phyloP scores from a whole-genome alignment of 1,140 invertebrate genomes.

The Araneus ventricosus region DNA sequence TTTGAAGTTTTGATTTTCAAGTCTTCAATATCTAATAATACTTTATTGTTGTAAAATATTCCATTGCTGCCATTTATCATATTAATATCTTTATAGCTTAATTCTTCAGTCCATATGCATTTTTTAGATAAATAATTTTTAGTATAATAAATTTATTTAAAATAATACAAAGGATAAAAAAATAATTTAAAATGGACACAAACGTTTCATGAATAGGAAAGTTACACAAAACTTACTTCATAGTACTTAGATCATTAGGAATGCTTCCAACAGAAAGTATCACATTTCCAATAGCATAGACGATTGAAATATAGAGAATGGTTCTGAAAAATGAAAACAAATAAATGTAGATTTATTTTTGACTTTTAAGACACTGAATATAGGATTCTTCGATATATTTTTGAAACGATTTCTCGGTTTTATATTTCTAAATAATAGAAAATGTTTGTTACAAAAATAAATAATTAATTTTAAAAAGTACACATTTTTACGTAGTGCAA shows the following conservation, averaged over 20 bases:
- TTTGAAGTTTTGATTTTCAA: background rate
- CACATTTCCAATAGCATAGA: constrained; percentile 92
- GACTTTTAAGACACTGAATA: background rate
- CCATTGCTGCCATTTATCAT: background rate
- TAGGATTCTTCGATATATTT: no score
- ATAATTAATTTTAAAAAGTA: no score
- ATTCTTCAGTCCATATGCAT: background rate
- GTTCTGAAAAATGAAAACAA: constrained; percentile 80
- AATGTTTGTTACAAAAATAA: no score
- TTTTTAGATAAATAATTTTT: background rate
- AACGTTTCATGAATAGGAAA: no score
- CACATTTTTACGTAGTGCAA: background rate
- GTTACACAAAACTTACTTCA: constrained; percentile 58
- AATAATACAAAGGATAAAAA: no score
- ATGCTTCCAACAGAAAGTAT: constrained; percentile 84
- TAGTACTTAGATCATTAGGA: constrained; percentile 39
- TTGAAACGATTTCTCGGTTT: no score
- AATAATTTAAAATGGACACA: no score
- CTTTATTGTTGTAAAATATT: background rate
- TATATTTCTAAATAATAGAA: background rate
- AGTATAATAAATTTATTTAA: no score
- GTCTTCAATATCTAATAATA: background rate
- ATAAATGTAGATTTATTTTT: background rate
- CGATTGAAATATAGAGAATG: constrained; percentile 83
- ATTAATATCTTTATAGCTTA: background rate